Percentiles rank a stretch among this genome's conserved stretches.
These are phyloP conservation scores for Oreocharis arfaki DNA, from an alignment of 2,113 vertebrate species.

Conservation along the genomic window DNA sequence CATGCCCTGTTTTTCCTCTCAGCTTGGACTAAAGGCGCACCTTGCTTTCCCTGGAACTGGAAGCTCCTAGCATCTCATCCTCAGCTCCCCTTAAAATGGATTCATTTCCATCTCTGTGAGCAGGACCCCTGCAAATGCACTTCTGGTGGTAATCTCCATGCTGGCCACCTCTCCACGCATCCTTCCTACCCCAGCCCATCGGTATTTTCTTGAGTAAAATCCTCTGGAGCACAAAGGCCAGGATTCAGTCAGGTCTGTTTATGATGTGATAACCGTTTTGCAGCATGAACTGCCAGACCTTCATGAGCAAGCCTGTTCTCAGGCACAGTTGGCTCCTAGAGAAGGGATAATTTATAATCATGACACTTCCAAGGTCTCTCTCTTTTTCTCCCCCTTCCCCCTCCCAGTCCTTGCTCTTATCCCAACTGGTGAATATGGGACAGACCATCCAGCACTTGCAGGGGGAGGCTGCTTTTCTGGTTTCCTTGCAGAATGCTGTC, in stretches of 20 bases:
- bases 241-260: background rate
- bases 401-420: background rate
- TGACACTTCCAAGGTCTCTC: background rate
- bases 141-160: background rate
- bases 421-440: background rate
- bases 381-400: background rate
- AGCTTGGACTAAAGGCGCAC: background rate
- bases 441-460: background rate
- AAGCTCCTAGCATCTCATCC: background rate
- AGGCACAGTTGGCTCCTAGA: background rate
- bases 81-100: background rate
- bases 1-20: background rate
- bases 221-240: background rate
- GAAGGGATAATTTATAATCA: background rate
- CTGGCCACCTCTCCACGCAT: fast-evolving
- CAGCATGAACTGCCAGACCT: fast-evolving
- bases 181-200: background rate
- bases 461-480: background rate
- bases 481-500: background rate
- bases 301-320: background rate
- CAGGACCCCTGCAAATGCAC: background rate
- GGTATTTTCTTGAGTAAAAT: background rate
- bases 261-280: background rate
- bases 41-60: background rate
- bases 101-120: background rate